Evolutionary conservation across 2,113 vertebrate genomes (phyloP).

Genomic region (Chlorocebus sabaeus): DNA sequence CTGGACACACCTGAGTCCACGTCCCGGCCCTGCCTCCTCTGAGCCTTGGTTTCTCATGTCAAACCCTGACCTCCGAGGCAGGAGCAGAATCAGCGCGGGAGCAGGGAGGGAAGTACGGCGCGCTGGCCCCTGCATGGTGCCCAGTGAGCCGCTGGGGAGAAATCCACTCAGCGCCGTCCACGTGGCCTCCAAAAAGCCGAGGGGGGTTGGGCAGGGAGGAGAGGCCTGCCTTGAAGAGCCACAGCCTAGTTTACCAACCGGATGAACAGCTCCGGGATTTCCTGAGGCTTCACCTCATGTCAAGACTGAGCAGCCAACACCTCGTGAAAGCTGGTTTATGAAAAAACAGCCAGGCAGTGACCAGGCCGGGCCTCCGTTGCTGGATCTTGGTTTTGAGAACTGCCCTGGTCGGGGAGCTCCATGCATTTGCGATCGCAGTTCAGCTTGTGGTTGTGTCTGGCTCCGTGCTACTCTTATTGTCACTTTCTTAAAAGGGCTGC

Average conservation of each 20-base stretch:
- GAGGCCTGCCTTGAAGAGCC: neutral
- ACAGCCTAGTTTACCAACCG: neutral
- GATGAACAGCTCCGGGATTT: slow-evolving; percentile 44
- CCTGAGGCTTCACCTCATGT: slow-evolving; percentile 15
- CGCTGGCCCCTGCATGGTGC: rapidly evolving
- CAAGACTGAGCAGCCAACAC: slow-evolving; percentile 1
- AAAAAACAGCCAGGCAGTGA: neutral
- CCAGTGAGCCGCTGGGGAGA: neutral
- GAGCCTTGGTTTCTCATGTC: neutral
- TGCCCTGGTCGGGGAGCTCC: rapidly evolving
- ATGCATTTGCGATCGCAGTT: rapidly evolving
- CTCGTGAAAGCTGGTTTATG: slow-evolving; percentile 50
- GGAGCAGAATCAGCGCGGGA: neutral
- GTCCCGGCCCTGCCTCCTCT: neutral
- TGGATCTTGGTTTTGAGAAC: neutral
- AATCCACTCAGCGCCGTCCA: rapidly evolving
- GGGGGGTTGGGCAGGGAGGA: neutral
- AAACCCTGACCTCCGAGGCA: neutral
- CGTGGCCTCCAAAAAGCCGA: neutral
- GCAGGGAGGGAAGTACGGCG: neutral
- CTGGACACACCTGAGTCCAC: neutral
- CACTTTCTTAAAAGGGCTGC: neutral
- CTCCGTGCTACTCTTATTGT: neutral
- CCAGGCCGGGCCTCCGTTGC: neutral
- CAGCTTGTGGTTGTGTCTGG: neutral